Percentiles rank a stretch among this genome's conserved stretches.
These are phyloP conservation scores for Notolabrus celidotus DNA, from an alignment of 2,797 vertebrate genomes.

Conservation along the genomic window DNA sequence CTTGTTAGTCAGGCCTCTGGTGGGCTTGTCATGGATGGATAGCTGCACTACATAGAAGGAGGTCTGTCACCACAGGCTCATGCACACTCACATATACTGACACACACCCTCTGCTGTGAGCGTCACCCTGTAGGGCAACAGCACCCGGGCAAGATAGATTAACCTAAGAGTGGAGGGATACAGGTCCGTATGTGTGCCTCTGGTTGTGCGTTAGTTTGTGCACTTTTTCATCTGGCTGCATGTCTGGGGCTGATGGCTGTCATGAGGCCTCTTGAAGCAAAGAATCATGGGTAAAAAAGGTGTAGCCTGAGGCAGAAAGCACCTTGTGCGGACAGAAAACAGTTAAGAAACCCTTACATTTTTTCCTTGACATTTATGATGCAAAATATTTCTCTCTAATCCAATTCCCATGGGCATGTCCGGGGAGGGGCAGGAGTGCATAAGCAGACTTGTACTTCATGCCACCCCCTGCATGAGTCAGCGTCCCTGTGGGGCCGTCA, in stretches of 20 bases:
- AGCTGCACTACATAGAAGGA: slow-evolving; percentile 50
- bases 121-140: slow-evolving; percentile 48
- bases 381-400: too few species aligned
- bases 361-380: too few species aligned
- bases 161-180: slow-evolving; percentile 49
- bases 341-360: slow-evolving; percentile 49
- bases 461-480: too few species aligned
- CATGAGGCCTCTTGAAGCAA: slow-evolving; percentile 60
- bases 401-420: too few species aligned
- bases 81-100: slow-evolving; percentile 26
- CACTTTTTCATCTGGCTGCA: slow-evolving; percentile 22
- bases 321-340: slow-evolving; percentile 49
- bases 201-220: slow-evolving; percentile 38
- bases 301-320: slow-evolving; percentile 36
- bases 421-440: too few species aligned
- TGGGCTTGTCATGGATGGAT: slow-evolving; percentile 66
- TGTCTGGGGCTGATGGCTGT: slow-evolving; percentile 52
- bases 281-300: slow-evolving; percentile 63
- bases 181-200: slow-evolving; percentile 34
- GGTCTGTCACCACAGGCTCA: slow-evolving; percentile 36
- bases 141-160: slow-evolving; percentile 60
- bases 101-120: slow-evolving; percentile 32
- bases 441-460: too few species aligned
- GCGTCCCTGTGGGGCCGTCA: too few species aligned
- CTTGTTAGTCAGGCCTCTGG: slow-evolving; percentile 55